These are phyloP conservation scores for Gobionotothen gibberifrons DNA, from an alignment of 2,797 vertebrate genomes.

Conservation along the genomic window DNA sequence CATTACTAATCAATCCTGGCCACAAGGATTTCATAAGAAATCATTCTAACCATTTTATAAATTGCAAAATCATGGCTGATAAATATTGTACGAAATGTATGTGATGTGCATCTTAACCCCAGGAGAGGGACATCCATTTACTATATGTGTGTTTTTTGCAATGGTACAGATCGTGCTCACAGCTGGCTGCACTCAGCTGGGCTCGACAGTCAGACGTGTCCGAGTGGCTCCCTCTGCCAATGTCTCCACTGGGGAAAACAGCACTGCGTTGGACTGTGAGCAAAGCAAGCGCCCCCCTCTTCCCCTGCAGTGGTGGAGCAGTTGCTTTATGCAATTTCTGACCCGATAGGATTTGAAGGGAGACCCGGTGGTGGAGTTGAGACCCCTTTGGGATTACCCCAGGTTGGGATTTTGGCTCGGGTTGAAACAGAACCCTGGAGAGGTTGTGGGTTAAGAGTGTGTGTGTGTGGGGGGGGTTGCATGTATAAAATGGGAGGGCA, in stretches of 20 bases:
- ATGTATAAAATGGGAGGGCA: conserved; percentile 31
- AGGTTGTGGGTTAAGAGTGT: conserved; percentile 31
- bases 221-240: background rate
- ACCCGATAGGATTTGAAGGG: conserved; percentile 66
- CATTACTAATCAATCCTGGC: too few species aligned
- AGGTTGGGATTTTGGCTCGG: conserved; percentile 69
- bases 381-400: conserved; percentile 67
- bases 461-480: conserved; percentile 10
- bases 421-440: conserved; percentile 69
- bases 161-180: conserved; percentile 2
- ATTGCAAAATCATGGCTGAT: background rate
- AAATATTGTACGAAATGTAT: conserved; percentile 1
- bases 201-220: conserved; percentile 19
- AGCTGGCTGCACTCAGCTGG: conserved; percentile 58
- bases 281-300: conserved; percentile 32
- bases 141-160: conserved; percentile 4
- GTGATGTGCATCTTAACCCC: conserved; percentile 8
- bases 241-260: conserved; percentile 43
- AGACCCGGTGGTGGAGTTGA: conserved; percentile 61
- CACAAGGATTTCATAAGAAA: too few species aligned
- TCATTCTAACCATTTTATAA: too few species aligned
- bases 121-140: background rate
- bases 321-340: conserved; percentile 59
- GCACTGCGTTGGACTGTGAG: conserved; percentile 14
- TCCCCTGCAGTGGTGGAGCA: conserved; percentile 20